These are phyloP conservation scores for Ernsta delagoae DNA, from an alignment of 2,888 invertebrate species.

Conservation along the genomic window DNA sequence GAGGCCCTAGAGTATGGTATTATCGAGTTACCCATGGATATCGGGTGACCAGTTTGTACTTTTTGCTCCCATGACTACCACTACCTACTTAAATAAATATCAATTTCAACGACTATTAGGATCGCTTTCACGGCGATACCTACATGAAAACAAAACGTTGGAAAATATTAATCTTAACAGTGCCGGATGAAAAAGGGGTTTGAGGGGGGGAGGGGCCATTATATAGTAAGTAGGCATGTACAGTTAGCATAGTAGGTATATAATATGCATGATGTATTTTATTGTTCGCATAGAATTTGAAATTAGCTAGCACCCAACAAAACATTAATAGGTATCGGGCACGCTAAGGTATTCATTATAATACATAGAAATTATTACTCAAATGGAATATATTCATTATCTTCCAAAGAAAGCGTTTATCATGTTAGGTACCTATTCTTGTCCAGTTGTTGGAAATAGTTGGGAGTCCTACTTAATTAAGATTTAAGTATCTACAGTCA, in stretches of 20 bases:
- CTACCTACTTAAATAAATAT: conserved; percentile 35
- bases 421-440: no score
- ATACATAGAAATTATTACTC: no score
- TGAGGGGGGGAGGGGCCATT: not conserved
- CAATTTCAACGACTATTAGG: conserved; percentile 33
- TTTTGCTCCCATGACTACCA: conserved; percentile 35
- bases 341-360: no score
- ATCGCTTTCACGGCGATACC: conserved; percentile 18
- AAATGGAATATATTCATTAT: no score
- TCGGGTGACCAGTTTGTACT: conserved; percentile 33
- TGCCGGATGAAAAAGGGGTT: conserved; percentile 9
- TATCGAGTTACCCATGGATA: conserved; percentile 36
- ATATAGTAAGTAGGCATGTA: no score
- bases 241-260: no score
- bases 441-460: no score
- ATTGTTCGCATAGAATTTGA: conserved; percentile 42
- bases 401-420: no score
- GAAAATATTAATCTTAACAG: conserved; percentile 20
- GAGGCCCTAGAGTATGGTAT: conserved; percentile 31
- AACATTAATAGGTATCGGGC: no score
- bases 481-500: no score
- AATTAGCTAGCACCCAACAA: conserved; percentile 47
- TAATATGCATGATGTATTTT: not conserved
- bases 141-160: conserved; percentile 22
- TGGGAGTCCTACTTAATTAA: no score